These are phyloP conservation scores for Nowickia ferox DNA, from an alignment of 2,888 invertebrate species.

Conservation along the genomic window DNA sequence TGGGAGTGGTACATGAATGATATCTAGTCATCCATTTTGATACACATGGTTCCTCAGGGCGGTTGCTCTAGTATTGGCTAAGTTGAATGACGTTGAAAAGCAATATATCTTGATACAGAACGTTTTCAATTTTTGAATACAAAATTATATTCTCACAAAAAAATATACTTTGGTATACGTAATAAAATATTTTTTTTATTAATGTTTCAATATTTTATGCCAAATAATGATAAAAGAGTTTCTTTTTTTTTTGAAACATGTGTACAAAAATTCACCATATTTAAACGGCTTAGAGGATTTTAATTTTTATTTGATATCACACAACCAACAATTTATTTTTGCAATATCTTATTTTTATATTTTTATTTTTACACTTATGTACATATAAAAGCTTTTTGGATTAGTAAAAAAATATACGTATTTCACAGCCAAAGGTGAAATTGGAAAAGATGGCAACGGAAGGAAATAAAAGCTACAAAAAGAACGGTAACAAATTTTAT, in stretches of 20 bases:
- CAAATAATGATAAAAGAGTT: background rate
- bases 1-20: no score
- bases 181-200: no score
- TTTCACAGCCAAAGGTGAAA: constrained; percentile 45
- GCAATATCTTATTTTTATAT: background rate
- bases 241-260: background rate
- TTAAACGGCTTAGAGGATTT: constrained; percentile 5
- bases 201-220: background rate
- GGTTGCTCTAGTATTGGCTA: no score
- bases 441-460: constrained; percentile 50
- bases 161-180: no score
- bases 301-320: background rate
- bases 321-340: background rate
- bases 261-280: background rate
- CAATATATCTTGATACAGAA: no score
- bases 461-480: constrained; percentile 42
- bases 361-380: constrained; percentile 11
- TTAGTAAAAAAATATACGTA: constrained; percentile 23
- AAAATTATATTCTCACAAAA: no score
- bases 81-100: no score
- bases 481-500: constrained; percentile 1
- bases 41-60: no score
- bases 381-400: constrained; percentile 40
- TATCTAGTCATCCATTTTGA: no score
- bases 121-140: no score